Percentiles rank a stretch among this genome's conserved stretches.
These are phyloP conservation scores for Anas platyrhynchos DNA, from an alignment of 2,113 vertebrate species.

Conservation along the genomic window DNA sequence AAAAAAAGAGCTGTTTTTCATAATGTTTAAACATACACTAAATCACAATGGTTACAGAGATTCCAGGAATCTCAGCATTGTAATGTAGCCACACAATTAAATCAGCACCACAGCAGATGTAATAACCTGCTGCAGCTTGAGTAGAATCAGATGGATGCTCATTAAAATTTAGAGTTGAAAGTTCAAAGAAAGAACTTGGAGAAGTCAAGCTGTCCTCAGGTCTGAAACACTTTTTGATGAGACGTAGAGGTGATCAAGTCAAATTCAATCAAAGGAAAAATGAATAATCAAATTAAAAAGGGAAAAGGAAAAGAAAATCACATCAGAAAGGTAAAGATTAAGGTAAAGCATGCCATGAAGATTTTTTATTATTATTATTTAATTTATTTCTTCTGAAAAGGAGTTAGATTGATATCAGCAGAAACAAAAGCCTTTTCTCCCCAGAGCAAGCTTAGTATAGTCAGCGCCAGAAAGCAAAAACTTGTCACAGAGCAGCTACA, in stretches of 20 bases:
- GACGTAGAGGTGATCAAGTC: not conserved
- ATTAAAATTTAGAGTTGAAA: constrained; percentile 60
- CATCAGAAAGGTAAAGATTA: constrained; percentile 24
- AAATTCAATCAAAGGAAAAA: constrained; percentile 36
- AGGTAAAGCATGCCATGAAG: not conserved
- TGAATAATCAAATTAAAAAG: constrained; percentile 2
- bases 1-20: not conserved
- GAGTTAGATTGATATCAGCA: not conserved
- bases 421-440: constrained; percentile 9
- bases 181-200: constrained; percentile 34
- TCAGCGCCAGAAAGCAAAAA: not conserved
- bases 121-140: constrained; percentile 24
- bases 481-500: not conserved
- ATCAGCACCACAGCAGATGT: not conserved
- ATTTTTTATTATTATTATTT: not conserved
- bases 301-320: not conserved
- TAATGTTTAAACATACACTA: not conserved
- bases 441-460: not conserved
- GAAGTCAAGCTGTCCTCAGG: constrained; percentile 47
- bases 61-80: constrained; percentile 14
- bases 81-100: constrained; percentile 1
- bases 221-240: constrained; percentile 33
- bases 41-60: not conserved
- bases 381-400: constrained; percentile 6
- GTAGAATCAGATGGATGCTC: constrained; percentile 18